Percentiles rank a stretch among this genome's conserved stretches.
Conservation (phyloP, 2,797 vertebrate genomes). For the Pangasius krempfi region DNA sequence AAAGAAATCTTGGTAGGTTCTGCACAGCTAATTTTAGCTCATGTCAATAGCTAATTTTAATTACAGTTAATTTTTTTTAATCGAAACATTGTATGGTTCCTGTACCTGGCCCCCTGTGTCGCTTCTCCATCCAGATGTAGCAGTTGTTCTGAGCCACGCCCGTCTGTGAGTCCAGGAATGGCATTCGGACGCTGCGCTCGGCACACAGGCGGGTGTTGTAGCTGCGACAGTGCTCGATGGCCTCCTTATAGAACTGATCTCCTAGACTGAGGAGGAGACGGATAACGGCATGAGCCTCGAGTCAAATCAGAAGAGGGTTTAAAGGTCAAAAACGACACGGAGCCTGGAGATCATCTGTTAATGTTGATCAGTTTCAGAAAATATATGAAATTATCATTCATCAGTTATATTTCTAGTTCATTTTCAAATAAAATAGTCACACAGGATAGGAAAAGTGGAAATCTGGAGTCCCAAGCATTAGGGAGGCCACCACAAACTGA, state of each 20-base stretch:
- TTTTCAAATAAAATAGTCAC: neutral
- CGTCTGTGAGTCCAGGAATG: slow-evolving; percentile 94
- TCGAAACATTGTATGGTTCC: neutral
- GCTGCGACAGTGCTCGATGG: slow-evolving; percentile 95
- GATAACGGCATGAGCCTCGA: neutral
- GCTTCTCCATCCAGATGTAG: slow-evolving; percentile 99
- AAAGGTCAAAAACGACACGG: neutral
- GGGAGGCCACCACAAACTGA: neutral
- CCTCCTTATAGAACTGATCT: slow-evolving; percentile 96
- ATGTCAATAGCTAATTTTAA: neutral
- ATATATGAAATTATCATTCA: neutral
- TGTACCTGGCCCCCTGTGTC: slow-evolving; percentile 91
- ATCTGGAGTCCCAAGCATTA: neutral
- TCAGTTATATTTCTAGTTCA: neutral
- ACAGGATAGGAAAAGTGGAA: neutral
- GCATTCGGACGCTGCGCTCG: slow-evolving; percentile 91
- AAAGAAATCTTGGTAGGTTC: neutral
- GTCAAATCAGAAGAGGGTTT: neutral
- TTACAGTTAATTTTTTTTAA: neutral
- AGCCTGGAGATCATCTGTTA: neutral
- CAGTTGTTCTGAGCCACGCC: slow-evolving; percentile 99
- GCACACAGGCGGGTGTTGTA: slow-evolving; percentile 94
- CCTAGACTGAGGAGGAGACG: slow-evolving; percentile 79
- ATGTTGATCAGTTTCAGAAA: neutral
- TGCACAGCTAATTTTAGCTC: neutral